Conservation (phyloP, 2,113 vertebrate species). For the Ranitomeya imitator region DNA sequence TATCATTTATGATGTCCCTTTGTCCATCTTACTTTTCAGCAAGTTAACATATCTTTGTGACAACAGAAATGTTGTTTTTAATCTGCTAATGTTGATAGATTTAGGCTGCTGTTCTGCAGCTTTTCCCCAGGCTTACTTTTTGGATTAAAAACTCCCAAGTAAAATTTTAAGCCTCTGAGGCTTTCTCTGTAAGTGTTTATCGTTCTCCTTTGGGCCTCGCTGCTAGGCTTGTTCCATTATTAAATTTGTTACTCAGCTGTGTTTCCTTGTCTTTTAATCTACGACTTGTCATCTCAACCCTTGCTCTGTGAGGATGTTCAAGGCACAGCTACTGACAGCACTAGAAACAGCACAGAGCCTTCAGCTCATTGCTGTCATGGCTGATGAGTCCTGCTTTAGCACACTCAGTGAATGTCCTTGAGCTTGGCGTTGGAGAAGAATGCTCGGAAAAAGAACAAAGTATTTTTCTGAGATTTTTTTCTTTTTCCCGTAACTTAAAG, state of each 20-base stretch:
- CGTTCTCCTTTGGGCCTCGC: slow-evolving; percentile 47
- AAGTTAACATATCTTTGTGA: neutral
- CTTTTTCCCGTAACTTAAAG: neutral
- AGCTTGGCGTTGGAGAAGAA: slow-evolving; percentile 37
- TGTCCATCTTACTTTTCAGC: slow-evolving; percentile 19
- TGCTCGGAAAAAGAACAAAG: slow-evolving; percentile 38
- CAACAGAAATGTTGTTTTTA: slow-evolving; percentile 22
- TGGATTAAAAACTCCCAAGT: neutral
- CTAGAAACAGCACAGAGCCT: slow-evolving; percentile 53
- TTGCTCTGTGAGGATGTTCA: slow-evolving; percentile 48
- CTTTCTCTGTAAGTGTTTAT: slow-evolving; percentile 40
- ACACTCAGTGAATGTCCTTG: slow-evolving; percentile 56
- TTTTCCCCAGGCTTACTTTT: slow-evolving; percentile 50
- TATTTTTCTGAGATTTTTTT: neutral
- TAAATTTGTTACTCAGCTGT: slow-evolving; percentile 45
- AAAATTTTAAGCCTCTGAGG: neutral
- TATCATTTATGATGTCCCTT: neutral
- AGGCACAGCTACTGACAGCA: slow-evolving; percentile 56
- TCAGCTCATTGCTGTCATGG: slow-evolving; percentile 49
- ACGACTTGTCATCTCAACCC: slow-evolving; percentile 50
- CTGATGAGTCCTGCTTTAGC: slow-evolving; percentile 34
- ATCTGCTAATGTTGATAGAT: neutral
- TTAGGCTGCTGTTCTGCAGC: slow-evolving; percentile 12
- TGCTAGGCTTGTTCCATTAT: slow-evolving; percentile 37
- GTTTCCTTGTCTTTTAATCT: slow-evolving; percentile 56